Base-by-base conservation (phyloP, 1,140 invertebrate species). In the Hyposmocoma kahamanoa region DNA sequence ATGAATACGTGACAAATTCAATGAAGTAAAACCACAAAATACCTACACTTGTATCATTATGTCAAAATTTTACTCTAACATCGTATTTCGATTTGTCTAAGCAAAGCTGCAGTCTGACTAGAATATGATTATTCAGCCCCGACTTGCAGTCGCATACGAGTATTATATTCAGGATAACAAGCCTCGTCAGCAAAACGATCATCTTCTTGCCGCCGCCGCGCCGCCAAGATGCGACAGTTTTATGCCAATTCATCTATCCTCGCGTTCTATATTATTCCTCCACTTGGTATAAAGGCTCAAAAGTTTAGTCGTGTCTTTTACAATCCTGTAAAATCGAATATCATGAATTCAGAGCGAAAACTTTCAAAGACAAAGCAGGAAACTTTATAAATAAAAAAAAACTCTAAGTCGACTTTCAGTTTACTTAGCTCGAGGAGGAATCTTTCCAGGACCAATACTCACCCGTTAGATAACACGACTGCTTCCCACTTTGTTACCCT, bases 131-230 rank as follows among this genome's bases (percentile, higher is more conserved):
- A 77, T 77, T 72, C 69, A 68, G 49, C 39, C 56, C 43, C 49
- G 49, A 19, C 53, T 28, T 66, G 56, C 54, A 67, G 55, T 59
- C 47, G 32, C 60, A 72, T 62, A n/a, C n/a, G n/a, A n/a, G n/a
- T 41, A 66, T 72, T 66, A 61, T 67, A 72, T 68, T 65, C 59
- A 54, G 47, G 61, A 71, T 78, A 81, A 78, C 72, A 74, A 78
- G 77, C 61, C 68, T 81, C 74, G 70, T 78, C 77, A 81, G 77
- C 74, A 67, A 52, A 80, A 70, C 59, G 56, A 36, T 49, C 56
- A 49, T 32, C 30, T 36, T 50, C 34, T 13, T 47, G 43, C 48
- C 51, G 34, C 21, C 42, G 24, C 24, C 5, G 24, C 24, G 24
- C n/a, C 24, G 24, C 24, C 5, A n/a, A 17, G 32, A 17, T 56